Evolutionary conservation across 2,113 vertebrate species (phyloP).

Genomic region (Sitta europaea): DNA sequence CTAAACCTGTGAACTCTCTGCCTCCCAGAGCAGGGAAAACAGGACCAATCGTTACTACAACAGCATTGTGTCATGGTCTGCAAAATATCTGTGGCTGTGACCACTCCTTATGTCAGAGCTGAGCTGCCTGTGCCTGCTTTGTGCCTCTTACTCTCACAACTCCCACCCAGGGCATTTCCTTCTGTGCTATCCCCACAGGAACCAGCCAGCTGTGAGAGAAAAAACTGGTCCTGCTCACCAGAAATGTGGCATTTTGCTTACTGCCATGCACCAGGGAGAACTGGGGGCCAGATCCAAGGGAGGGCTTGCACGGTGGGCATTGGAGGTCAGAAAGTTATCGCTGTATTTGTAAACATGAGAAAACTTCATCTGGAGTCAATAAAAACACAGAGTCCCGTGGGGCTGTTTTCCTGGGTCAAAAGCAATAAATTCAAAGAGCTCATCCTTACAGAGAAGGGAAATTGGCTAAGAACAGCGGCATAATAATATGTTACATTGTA

Average conservation of each 20-base stretch:
- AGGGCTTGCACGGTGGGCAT: background rate
- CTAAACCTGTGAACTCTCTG: background rate
- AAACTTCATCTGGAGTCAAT: slow-evolving; percentile 52
- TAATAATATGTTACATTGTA: slow-evolving; percentile 18
- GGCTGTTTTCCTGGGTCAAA: background rate
- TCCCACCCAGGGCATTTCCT: background rate
- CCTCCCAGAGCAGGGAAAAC: background rate
- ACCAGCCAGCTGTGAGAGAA: background rate
- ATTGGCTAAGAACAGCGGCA: background rate
- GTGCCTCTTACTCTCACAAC: background rate
- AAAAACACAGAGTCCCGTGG: background rate
- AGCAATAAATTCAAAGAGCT: slow-evolving; percentile 41
- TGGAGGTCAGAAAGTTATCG: slow-evolving; percentile 19
- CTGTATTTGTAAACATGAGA: slow-evolving; percentile 50
- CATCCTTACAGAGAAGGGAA: slow-evolving; percentile 28
- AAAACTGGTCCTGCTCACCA: background rate
- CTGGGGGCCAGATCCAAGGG: background rate
- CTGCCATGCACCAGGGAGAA: background rate
- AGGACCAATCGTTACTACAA: background rate
- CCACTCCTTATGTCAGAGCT: background rate
- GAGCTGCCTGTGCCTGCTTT: background rate
- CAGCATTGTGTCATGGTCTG: background rate
- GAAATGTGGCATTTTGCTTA: background rate
- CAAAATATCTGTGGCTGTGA: background rate
- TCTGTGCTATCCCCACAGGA: background rate